Evolutionary conservation across 2,888 invertebrate species (phyloP).

Genomic region (Rotaria socialis): DNA sequence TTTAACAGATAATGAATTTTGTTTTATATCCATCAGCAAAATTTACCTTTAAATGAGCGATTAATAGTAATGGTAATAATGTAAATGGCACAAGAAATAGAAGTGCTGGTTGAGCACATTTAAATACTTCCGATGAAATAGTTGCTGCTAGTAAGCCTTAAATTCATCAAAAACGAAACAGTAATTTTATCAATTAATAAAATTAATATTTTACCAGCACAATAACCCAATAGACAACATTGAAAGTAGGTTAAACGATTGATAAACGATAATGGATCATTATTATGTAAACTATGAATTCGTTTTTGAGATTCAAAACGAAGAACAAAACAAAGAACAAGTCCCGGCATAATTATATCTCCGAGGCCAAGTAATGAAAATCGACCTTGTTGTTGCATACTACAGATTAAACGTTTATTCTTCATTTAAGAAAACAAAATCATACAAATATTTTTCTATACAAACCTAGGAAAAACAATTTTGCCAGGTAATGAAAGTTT

Average conservation of each 20-base stretch:
- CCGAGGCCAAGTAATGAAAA: constrained; percentile 85
- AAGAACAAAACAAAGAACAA: constrained; percentile 86
- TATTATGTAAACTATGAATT: constrained; percentile 50
- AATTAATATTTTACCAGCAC: constrained; percentile 67
- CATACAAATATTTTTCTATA: background rate
- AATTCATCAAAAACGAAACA: constrained; percentile 39
- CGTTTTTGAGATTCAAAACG: constrained; percentile 96
- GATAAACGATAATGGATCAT: background rate
- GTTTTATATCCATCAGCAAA: background rate
- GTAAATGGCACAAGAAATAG: constrained; percentile 95
- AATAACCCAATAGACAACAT: constrained; percentile 93
- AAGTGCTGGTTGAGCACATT: constrained; percentile 93
- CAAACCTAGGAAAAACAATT: constrained; percentile 76
- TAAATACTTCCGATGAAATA: constrained; percentile 93
- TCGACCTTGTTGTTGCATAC: constrained; percentile 88
- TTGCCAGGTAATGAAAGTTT: constrained; percentile 92
- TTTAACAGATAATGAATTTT: constrained; percentile 48
- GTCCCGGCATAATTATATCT: constrained; percentile 67
- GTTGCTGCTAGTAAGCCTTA: constrained; percentile 80
- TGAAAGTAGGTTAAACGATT: constrained; percentile 79
- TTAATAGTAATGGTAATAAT: constrained; percentile 85
- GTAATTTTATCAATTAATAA: background rate
- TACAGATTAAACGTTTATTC: constrained; percentile 57
- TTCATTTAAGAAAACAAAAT: background rate
- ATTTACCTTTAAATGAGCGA: constrained; percentile 90